phyloP scores from a whole-genome alignment of 2,113 vertebrate genomes.

The Lampris megalopsis region DNA sequence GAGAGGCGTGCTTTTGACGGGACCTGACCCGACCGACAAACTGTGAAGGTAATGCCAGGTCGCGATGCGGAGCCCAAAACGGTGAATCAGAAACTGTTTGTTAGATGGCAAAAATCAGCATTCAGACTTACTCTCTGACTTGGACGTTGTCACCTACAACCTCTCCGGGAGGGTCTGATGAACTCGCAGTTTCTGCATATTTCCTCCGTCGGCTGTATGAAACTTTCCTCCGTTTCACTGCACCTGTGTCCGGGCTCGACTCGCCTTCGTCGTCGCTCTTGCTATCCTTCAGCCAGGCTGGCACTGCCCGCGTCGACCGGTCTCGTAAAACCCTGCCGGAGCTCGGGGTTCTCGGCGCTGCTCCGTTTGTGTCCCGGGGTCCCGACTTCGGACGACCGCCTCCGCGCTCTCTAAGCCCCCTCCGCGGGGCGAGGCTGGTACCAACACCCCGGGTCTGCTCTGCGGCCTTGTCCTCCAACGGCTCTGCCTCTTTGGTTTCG shows the following conservation, averaged over 20 bases:
- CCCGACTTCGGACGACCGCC: conserved; percentile 71
- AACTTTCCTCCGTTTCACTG: conserved; percentile 79
- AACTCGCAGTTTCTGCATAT: conserved; percentile 48
- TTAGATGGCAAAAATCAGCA: neutral
- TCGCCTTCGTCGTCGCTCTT: conserved; percentile 73
- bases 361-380: conserved; percentile 68
- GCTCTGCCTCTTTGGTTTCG: conserved; percentile 67
- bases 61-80: neutral
- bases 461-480: conserved; percentile 76
- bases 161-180: conserved; percentile 58
- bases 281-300: conserved; percentile 80
- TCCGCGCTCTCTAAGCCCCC: conserved; percentile 76
- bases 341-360: conserved; percentile 54
- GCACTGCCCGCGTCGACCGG: conserved; percentile 77
- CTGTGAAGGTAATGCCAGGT: neutral
- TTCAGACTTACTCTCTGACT: conserved; percentile 66
- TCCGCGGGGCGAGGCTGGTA: conserved; percentile 66
- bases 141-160: conserved; percentile 64
- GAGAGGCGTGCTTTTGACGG: conserved; percentile 67
- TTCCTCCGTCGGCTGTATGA: conserved; percentile 77
- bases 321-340: conserved; percentile 82
- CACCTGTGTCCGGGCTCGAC: conserved; percentile 51
- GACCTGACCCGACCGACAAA: conserved; percentile 24
- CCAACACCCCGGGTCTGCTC: conserved; percentile 73
- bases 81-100: conserved; percentile 15